Evolutionary conservation across 2,888 invertebrate species (phyloP).

Genomic region (Imbricaverruca yamaguchii): DNA sequence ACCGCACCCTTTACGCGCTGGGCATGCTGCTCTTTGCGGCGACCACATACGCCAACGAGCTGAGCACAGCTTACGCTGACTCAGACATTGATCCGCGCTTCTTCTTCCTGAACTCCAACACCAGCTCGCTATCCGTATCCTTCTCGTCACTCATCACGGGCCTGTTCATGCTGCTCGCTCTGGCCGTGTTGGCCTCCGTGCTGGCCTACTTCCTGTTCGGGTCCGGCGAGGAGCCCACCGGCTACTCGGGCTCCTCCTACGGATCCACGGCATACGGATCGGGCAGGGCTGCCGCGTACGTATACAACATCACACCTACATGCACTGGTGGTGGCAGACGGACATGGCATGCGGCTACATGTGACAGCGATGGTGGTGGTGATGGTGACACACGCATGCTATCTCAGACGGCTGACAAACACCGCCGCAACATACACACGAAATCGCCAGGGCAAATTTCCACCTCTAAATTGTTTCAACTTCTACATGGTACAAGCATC

Average conservation of each 20-base stretch:
- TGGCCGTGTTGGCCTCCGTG: constrained; percentile 22
- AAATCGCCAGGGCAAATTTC: too few relatives aligned
- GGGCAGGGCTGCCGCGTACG: constrained; percentile 5
- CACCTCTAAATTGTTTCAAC: too few relatives aligned
- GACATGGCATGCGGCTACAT: too few relatives aligned
- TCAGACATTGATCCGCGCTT: constrained; percentile 29
- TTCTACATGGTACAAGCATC: too few relatives aligned
- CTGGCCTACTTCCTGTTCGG: constrained; percentile 28
- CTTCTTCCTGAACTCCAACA: constrained; percentile 30
- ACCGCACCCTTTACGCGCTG: constrained; percentile 13
- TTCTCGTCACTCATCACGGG: constrained; percentile 31
- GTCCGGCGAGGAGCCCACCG: constrained; percentile 27
- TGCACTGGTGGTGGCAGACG: background rate
- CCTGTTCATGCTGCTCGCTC: constrained; percentile 29
- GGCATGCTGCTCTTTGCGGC: constrained; percentile 12
- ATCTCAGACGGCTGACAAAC: too few relatives aligned
- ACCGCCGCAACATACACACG: too few relatives aligned
- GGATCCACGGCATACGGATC: constrained; percentile 24
- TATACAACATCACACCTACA: background rate
- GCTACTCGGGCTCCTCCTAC: constrained; percentile 30
- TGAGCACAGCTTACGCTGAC: background rate
- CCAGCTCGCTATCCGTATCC: constrained; percentile 32
- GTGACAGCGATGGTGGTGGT: too few relatives aligned
- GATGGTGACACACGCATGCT: too few relatives aligned
- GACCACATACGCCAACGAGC: background rate